Conservation (phyloP, 2,113 vertebrate genomes). For the Lichenostomus cassidix region DNA sequence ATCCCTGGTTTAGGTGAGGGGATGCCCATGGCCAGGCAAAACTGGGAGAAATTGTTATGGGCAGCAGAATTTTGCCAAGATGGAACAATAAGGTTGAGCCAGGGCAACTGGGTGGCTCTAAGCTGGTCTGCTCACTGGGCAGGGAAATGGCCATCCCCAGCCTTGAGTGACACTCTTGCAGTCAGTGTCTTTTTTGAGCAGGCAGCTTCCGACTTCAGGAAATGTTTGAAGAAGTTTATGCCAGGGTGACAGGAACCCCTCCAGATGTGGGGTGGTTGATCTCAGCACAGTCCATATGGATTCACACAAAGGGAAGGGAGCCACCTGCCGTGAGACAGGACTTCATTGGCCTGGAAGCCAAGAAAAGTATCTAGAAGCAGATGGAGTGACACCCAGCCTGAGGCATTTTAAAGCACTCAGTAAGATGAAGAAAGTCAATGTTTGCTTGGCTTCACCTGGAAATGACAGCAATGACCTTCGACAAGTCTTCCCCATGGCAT, state of each 20-base stretch:
- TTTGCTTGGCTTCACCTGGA: neutral
- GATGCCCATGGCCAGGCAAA: neutral
- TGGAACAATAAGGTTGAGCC: neutral
- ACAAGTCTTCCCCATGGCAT: too few relatives aligned
- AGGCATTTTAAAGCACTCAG: neutral
- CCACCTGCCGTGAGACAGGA: fast-evolving
- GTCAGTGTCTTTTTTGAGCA: neutral
- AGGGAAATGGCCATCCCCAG: neutral
- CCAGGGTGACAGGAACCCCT: neutral
- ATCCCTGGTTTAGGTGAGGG: neutral
- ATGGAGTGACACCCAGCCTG: neutral
- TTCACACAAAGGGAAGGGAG: neutral
- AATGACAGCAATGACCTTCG: too few relatives aligned
- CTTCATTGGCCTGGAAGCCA: neutral
- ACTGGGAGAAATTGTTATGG: neutral
- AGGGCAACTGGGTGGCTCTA: too few relatives aligned
- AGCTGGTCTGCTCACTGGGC: neutral
- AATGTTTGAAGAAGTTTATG: too few relatives aligned
- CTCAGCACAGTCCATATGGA: neutral
- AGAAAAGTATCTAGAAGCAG: neutral
- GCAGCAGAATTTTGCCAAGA: neutral
- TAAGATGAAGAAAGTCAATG: neutral
- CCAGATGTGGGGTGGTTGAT: neutral
- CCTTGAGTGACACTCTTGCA: too few relatives aligned
- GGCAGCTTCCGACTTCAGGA: neutral